phyloP scores from a whole-genome alignment of 2,113 vertebrate genomes.

The Cyrtonyx montezumae region DNA sequence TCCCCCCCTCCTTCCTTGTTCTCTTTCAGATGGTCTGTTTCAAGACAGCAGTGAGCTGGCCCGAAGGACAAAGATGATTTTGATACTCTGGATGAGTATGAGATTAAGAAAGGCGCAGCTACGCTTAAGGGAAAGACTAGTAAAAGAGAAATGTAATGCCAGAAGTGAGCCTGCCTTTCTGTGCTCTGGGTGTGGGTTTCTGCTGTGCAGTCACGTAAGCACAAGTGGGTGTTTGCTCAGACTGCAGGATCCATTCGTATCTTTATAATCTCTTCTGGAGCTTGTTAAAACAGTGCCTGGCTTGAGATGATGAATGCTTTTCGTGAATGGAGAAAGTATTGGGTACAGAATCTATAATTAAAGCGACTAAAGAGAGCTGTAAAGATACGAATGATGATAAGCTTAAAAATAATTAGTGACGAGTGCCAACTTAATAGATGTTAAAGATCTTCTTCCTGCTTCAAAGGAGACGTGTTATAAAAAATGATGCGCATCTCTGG shows the following conservation, averaged over 20 bases:
- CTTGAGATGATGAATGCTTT: background rate
- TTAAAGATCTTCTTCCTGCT: constrained; percentile 4
- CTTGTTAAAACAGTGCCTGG: background rate
- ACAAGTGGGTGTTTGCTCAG: background rate
- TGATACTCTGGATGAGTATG: background rate
- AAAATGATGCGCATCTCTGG: background rate
- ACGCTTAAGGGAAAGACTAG: background rate
- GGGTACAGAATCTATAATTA: background rate
- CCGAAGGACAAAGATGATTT: background rate
- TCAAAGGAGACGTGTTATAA: background rate
- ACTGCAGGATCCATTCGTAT: background rate
- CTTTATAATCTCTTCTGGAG: background rate
- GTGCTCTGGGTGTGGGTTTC: background rate
- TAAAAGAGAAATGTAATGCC: background rate
- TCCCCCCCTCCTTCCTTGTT: background rate
- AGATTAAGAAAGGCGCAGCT: background rate
- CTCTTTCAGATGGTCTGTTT: background rate
- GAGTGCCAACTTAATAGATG: background rate
- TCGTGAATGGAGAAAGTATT: background rate
- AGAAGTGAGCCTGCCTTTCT: background rate
- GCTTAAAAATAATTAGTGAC: background rate
- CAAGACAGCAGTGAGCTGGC: background rate
- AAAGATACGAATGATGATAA: background rate
- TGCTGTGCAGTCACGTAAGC: background rate
- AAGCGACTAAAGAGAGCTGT: background rate